A percentile compares a stretch with the other conserved stretches of the same genome.
Conservation (phyloP, 2,888 invertebrate species). For the Adineta ricciae region DNA sequence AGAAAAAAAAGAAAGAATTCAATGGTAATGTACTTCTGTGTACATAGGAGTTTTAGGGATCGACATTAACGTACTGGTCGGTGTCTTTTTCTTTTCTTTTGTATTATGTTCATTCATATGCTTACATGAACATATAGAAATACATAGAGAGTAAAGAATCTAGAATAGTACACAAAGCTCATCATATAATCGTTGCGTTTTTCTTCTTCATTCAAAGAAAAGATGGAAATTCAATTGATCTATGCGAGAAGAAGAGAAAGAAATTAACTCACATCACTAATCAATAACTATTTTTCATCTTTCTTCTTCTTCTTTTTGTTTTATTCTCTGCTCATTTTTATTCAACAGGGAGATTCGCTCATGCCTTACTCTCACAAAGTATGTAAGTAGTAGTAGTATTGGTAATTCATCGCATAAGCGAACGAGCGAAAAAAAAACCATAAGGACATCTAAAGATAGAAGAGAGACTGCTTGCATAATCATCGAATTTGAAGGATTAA, state of each 20-base stretch:
- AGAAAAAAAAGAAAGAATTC: neutral
- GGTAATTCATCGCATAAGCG: neutral
- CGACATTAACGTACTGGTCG: neutral
- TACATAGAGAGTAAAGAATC: neutral
- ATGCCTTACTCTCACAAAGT: neutral
- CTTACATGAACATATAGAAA: neutral
- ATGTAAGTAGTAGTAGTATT: conserved; percentile 5
- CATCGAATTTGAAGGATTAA: conserved; percentile 9
- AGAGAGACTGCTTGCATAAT: conserved; percentile 9
- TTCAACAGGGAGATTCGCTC: neutral
- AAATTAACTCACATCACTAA: neutral
- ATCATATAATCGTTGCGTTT: neutral
- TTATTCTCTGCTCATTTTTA: neutral
- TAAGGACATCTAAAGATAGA: conserved; percentile 1
- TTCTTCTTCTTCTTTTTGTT: neutral
- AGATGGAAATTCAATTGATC: neutral
- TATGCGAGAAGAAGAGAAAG: neutral
- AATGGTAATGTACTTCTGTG: neutral
- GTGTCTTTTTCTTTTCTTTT: neutral
- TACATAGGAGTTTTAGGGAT: neutral
- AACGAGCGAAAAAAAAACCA: neutral
- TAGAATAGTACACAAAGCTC: neutral
- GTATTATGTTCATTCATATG: neutral
- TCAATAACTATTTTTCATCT: neutral
- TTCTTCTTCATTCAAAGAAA: neutral